A percentile compares a stretch with the other conserved stretches of the same genome.
Evolutionary conservation across 2,113 vertebrate species (phyloP).

Genomic region (Stercorarius parasiticus): DNA sequence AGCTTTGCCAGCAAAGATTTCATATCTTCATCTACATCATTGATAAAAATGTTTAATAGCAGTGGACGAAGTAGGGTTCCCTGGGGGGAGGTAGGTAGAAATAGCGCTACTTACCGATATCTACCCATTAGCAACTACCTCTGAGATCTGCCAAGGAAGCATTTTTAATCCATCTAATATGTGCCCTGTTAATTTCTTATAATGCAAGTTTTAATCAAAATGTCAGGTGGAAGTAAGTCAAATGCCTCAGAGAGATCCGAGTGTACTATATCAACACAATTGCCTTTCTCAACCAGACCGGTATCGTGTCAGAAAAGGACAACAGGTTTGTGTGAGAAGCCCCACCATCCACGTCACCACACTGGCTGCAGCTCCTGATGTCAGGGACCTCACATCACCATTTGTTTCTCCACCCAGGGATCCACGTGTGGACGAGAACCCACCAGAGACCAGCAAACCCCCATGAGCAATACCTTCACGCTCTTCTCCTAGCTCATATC

Average conservation of each 20-base stretch:
- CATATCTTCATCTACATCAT: slow-evolving; percentile 19
- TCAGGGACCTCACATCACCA: neutral
- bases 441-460: accelerated
- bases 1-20: slow-evolving; percentile 41
- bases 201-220: slow-evolving; percentile 72
- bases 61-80: neutral
- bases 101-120: slow-evolving; percentile 21
- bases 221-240: slow-evolving; percentile 66
- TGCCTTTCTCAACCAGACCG: neutral
- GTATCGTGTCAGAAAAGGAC: neutral
- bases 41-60: slow-evolving; percentile 45
- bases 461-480: neutral
- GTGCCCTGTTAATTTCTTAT: slow-evolving; percentile 61
- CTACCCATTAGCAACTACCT: slow-evolving; percentile 57
- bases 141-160: slow-evolving; percentile 59
- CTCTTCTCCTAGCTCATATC: neutral
- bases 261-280: slow-evolving; percentile 21
- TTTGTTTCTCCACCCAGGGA: neutral
- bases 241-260: slow-evolving; percentile 35
- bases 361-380: neutral
- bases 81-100: slow-evolving; percentile 2
- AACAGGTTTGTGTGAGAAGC: neutral
- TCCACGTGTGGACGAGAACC: accelerated
- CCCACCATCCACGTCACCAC: neutral
- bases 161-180: slow-evolving; percentile 60